Evolutionary conservation across 2,113 vertebrate genomes (phyloP), one percentile per base, ranked within the genome.

Genomic region (Ellobius talpinus): DNA sequence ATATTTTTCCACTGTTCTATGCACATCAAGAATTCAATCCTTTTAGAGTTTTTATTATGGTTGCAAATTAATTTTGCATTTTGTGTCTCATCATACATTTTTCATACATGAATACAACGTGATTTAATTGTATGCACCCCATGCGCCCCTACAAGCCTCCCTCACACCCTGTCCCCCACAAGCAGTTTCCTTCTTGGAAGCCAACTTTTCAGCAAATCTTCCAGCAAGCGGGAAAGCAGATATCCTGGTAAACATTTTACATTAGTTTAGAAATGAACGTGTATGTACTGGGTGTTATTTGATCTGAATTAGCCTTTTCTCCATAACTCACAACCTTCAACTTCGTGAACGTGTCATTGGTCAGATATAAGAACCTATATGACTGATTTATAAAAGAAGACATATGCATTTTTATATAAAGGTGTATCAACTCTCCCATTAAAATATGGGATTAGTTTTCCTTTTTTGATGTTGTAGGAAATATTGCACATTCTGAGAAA

Each of bases 1-100:
- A 84, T 85, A 90, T 85, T 94, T 96, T 81, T 79, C 39, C 68
- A 31, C 42, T 85, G 78, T 91, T 85, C 42, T 93, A n/a, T 79
- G 87, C 68, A 90, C 17, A 76, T 52, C 17, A 52, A 52, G 29
- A 78, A 78, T 33, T 78, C 52, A 24, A 58, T 39, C 36, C 7
- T 81, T 55, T 81, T 50, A 78, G 7, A 78, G 7, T 9, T 39
- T 39, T 78, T n/a, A 23, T 61, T 58, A 61, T 58, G 13, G 61
- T 61, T n/a, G 21, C 24, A 17, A 5, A 24, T 10, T 82, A n/a
- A 55, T 39, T n/a, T n/a, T 82, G 19, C 21, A 82, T 81, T 24
- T 3, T 39, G 11, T n/a, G 24, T 58, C 39, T 52, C 7, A 52
- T 79, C 36, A 50, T 79, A 8, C 47, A 33, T 79, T 52, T 76